Percentiles rank a stretch among this genome's conserved stretches.
Evolutionary conservation across 2,888 invertebrate genomes (phyloP).

Genomic region (Tetheella fluctuosa): DNA sequence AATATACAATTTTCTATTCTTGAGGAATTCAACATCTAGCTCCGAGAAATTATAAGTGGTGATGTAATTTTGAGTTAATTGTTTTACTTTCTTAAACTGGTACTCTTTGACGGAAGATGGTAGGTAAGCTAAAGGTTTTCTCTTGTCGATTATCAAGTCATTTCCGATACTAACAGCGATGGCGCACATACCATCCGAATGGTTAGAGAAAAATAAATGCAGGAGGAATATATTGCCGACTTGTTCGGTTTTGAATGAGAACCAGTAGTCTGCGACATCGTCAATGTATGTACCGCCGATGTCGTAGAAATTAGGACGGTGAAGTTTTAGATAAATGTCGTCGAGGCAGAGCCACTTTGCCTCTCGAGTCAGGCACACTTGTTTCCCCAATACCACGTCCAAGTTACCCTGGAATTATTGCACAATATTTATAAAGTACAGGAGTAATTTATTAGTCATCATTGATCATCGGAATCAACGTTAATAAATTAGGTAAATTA

Average conservation of each 20-base stretch:
- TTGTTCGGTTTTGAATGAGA: conserved; percentile 63
- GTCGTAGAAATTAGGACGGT: conserved; percentile 68
- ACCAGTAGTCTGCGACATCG: conserved; percentile 67
- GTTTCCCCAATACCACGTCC: conserved; percentile 59
- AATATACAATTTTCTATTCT: conserved; percentile 61
- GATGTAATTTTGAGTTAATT: conserved; percentile 47
- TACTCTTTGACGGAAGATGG: conserved; percentile 46
- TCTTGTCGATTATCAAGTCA: conserved; percentile 54
- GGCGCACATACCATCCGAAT: conserved; percentile 50
- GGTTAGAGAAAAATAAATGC: conserved; percentile 66
- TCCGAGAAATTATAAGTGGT: conserved; percentile 65
- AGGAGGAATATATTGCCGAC: conserved; percentile 59
- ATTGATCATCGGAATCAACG: too few species aligned
- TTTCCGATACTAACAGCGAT: conserved; percentile 53
- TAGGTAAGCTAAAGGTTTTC: conserved; percentile 50
- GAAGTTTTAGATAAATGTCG: conserved; percentile 64
- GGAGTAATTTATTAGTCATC: neutral
- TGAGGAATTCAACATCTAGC: conserved; percentile 62
- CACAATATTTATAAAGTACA: neutral
- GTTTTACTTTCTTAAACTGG: conserved; percentile 42
- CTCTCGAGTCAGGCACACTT: conserved; percentile 57
- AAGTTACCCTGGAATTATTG: conserved; percentile 42
- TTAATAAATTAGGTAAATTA: too few species aligned
- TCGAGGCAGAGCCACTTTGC: conserved; percentile 67
- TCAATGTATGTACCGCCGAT: conserved; percentile 70